Evolutionary conservation across 1,140 invertebrate genomes (phyloP).

Genomic region (Eciton burchellii): DNA sequence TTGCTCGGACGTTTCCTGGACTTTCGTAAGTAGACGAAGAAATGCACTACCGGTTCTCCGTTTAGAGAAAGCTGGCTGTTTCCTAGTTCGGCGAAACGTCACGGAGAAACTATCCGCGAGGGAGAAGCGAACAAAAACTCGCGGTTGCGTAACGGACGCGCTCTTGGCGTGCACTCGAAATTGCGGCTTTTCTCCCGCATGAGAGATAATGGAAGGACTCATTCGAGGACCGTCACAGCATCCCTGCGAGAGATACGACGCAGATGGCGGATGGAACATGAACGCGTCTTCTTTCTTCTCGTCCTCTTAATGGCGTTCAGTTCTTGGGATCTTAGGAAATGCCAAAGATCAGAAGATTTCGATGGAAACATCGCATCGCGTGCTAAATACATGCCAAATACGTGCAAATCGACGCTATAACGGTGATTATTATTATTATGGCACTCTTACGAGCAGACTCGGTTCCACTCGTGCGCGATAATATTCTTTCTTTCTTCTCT

Average conservation of each 20-base stretch:
- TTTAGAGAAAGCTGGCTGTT: conserved; percentile 44
- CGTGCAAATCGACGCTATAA: too few species aligned
- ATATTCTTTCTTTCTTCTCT: too few species aligned
- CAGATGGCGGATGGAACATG: not conserved
- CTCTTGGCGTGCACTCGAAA: not conserved
- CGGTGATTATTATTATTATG: too few species aligned
- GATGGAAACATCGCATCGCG: too few species aligned
- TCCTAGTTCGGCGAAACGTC: conserved; percentile 31
- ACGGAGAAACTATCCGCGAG: conserved; percentile 37
- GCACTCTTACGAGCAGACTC: too few species aligned
- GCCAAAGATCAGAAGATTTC: too few species aligned
- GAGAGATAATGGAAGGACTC: not conserved
- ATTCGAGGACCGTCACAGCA: too few species aligned
- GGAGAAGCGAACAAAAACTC: conserved; percentile 30
- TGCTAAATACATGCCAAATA: too few species aligned
- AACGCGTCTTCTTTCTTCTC: too few species aligned
- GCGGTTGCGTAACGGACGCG: conserved; percentile 5
- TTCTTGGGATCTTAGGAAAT: not conserved
- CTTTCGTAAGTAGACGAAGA: conserved; percentile 37
- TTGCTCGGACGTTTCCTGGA: conserved; percentile 26
- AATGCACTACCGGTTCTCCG: conserved; percentile 13
- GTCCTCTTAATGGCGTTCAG: not conserved
- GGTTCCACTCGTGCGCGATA: too few species aligned
- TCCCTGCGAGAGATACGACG: not conserved
- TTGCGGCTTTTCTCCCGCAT: conserved; percentile 3